phyloP scores from a whole-genome alignment of 2,888 invertebrate species.

The Nyleta sp. region DNA sequence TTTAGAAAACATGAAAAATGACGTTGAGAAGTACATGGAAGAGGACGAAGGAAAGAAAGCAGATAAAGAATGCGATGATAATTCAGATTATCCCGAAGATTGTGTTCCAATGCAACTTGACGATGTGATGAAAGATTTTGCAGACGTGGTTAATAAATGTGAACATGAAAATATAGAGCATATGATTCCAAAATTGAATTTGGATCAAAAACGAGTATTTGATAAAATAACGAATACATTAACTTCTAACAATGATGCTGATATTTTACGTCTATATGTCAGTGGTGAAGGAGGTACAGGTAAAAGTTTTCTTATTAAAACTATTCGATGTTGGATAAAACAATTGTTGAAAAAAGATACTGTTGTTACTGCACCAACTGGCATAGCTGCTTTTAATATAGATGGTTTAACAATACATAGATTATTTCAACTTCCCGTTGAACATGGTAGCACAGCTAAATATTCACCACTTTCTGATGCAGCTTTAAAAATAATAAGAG shows the following conservation, averaged over 20 bases:
- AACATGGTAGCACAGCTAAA: no score
- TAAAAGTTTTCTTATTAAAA: no score
- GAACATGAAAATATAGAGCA: slow-evolving; percentile 36
- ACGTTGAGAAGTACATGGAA: slow-evolving; percentile 11
- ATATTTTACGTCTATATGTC: slow-evolving; percentile 19
- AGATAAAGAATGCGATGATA: not conserved
- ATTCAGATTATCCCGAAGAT: not conserved
- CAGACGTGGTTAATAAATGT: slow-evolving; percentile 43
- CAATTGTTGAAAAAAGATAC: no score
- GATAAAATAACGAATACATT: slow-evolving; percentile 64
- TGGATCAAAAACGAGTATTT: slow-evolving; percentile 71
- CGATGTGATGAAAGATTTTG: slow-evolving; percentile 68
- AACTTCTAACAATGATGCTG: slow-evolving; percentile 23
- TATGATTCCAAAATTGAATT: slow-evolving; percentile 64
- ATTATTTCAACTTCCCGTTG: no score
- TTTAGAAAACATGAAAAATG: slow-evolving; percentile 6
- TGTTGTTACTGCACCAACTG: no score
- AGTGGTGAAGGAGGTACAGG: no score
- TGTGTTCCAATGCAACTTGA: not conserved
- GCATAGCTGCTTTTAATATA: no score
- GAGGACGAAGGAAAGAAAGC: slow-evolving; percentile 16
- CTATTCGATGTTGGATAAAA: no score
- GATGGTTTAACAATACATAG: no score
- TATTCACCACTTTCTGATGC: no score
- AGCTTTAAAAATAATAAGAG: no score